Conservation (phyloP, 2,888 invertebrate genomes). For the Poecilobothrus nobilitatus region DNA sequence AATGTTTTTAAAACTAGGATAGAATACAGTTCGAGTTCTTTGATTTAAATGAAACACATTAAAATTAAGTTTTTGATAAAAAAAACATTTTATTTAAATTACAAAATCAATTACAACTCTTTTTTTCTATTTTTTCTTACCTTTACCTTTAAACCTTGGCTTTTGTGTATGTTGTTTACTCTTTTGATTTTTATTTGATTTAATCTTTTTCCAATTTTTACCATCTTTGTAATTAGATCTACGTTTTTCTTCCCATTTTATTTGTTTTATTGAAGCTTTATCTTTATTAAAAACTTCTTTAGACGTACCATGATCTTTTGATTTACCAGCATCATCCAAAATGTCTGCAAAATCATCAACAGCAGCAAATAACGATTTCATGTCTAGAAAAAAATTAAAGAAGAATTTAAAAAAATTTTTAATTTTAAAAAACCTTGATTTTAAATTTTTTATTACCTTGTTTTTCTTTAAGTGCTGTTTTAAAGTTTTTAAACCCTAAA, state of each 20-base stretch:
- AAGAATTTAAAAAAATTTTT: background rate
- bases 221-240: constrained; percentile 25
- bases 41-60: no score
- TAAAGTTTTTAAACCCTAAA: constrained; percentile 11
- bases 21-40: no score
- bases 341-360: constrained; percentile 84
- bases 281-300: constrained; percentile 65
- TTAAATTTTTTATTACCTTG: background rate
- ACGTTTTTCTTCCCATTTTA: constrained; percentile 73
- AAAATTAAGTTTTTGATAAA: no score
- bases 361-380: constrained; percentile 65
- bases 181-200: background rate
- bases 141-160: background rate
- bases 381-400: constrained; percentile 37
- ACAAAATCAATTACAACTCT: no score
- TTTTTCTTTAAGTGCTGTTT: constrained; percentile 9
- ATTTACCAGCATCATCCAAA: constrained; percentile 71
- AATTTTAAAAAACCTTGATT: background rate
- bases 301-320: constrained; percentile 57
- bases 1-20: no score
- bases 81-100: no score
- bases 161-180: no score
- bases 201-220: background rate
- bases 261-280: constrained; percentile 67
- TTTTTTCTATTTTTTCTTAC: background rate